Conservation (phyloP, 1,140 invertebrate genomes). For the Contarinia nasturtii region DNA sequence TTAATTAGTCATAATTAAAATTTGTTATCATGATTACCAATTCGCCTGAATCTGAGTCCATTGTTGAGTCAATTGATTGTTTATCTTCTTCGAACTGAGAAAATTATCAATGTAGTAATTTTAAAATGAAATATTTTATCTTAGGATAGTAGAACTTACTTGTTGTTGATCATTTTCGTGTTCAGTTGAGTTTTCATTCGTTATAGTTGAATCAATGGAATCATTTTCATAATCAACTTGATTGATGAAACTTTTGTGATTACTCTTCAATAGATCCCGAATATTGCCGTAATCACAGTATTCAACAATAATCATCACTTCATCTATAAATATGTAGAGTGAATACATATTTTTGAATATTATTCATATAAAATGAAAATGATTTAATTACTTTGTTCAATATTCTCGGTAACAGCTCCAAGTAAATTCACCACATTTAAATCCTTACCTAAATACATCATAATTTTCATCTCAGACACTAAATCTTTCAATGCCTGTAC, state of each 20-base stretch:
- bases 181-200: neutral
- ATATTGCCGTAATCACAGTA: slow-evolving; percentile 82
- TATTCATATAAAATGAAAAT: neutral
- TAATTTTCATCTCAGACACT: slow-evolving; percentile 82
- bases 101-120: no score
- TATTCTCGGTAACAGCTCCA: slow-evolving; percentile 80
- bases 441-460: slow-evolving; percentile 85
- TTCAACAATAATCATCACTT: slow-evolving; percentile 77
- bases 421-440: slow-evolving; percentile 88
- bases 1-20: no score
- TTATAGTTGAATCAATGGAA: slow-evolving; percentile 41
- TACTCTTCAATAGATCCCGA: slow-evolving; percentile 61
- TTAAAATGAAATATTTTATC: no score
- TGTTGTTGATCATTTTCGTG: no score
- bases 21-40: no score
- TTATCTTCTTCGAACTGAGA: no score
- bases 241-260: slow-evolving; percentile 59
- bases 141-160: no score
- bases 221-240: slow-evolving; percentile 49
- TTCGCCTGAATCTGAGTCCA: no score
- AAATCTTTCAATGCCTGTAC: slow-evolving; percentile 59
- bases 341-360: neutral
- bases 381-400: slow-evolving; percentile 54
- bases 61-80: no score
- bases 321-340: slow-evolving; percentile 30